Evolutionary conservation across 2,113 vertebrate species (phyloP).

Genomic region (Cathartes aura): DNA sequence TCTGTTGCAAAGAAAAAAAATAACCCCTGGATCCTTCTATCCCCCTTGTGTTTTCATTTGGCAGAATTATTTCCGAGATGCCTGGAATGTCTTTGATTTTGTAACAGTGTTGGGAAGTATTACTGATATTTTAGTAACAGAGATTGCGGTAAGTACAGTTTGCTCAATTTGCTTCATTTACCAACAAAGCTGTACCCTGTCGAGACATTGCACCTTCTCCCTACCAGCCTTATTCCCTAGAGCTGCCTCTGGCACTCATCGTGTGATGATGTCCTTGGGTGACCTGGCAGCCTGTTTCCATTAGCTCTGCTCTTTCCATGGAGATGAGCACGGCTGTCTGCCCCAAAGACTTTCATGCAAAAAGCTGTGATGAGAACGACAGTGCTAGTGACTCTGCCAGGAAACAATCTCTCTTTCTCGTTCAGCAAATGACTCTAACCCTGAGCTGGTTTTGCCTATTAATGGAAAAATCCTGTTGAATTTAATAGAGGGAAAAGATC

Average conservation of each 20-base stretch:
- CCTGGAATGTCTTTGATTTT: conserved; percentile 98
- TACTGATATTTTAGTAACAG: conserved; percentile 97
- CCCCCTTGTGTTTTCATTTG: conserved; percentile 40
- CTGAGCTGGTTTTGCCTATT: background rate
- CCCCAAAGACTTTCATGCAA: background rate
- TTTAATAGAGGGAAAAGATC: background rate
- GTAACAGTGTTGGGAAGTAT: conserved; percentile 98
- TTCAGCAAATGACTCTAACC: background rate
- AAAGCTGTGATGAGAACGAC: background rate
- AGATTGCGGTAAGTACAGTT: conserved; percentile 91
- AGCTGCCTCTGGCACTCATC: background rate
- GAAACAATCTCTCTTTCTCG: background rate
- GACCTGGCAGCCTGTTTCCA: background rate
- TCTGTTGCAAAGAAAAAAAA: background rate
- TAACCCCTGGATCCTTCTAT: conserved; percentile 15
- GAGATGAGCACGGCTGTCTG: background rate
- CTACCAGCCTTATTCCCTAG: background rate
- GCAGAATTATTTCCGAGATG: conserved; percentile 95
- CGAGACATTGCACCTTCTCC: background rate
- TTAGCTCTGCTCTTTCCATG: background rate
- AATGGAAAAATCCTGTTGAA: conserved; percentile 52
- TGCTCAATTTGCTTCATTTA: background rate
- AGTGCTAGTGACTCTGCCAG: background rate
- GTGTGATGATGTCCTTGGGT: background rate
- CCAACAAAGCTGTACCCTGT: background rate